phyloP scores from a whole-genome alignment of 2,888 invertebrate species.

The Drosophila acutilabella region DNA sequence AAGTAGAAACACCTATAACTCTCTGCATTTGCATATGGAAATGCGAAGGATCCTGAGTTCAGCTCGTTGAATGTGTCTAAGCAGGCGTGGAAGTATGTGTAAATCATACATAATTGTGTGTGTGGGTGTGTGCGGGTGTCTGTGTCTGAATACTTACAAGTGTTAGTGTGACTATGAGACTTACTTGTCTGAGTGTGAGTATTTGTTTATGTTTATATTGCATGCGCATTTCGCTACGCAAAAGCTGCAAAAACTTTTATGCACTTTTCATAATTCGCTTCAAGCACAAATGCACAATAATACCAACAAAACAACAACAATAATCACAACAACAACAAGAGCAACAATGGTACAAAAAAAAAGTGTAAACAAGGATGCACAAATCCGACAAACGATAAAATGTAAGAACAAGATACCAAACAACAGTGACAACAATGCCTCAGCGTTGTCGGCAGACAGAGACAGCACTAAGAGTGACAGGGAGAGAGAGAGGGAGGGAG shows the following conservation, averaged over 20 bases:
- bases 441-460: constrained; percentile 23
- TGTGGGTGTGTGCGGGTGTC: constrained; percentile 23
- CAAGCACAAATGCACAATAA: constrained; percentile 77
- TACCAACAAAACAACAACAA: constrained; percentile 47
- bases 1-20: constrained; percentile 4
- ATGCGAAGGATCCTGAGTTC: constrained; percentile 18
- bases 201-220: constrained; percentile 54
- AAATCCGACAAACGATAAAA: constrained; percentile 62
- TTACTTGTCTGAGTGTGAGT: constrained; percentile 18
- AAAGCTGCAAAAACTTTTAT: constrained; percentile 68
- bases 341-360: constrained; percentile 5
- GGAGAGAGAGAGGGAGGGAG: background rate
- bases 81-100: constrained; percentile 52
- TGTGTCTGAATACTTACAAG: constrained; percentile 17
- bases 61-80: constrained; percentile 26
- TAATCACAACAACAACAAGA: constrained; percentile 3
- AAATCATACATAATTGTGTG: constrained; percentile 55
- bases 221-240: constrained; percentile 61
- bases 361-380: constrained; percentile 41
- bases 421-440: constrained; percentile 70
- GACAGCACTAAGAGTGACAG: background rate
- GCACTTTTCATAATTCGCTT: constrained; percentile 72
- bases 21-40: constrained; percentile 42
- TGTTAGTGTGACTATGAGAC: background rate
- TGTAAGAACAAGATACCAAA: constrained; percentile 44